Conservation (phyloP, 2,888 invertebrate species). For the Conops quadrifasciatus region DNA sequence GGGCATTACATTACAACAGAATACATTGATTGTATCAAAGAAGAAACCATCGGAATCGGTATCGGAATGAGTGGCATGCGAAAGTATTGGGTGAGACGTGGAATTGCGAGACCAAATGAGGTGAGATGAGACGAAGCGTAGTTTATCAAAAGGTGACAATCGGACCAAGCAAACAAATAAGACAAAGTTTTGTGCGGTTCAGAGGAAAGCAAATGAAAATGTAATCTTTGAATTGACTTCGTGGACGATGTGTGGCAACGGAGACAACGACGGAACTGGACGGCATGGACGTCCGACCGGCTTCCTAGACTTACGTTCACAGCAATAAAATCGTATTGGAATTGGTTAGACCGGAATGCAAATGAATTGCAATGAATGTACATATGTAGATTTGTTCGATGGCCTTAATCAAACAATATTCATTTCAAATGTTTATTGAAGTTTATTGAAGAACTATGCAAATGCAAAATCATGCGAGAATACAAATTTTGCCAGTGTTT, state of each 20-base stretch:
- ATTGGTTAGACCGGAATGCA: too few relatives aligned
- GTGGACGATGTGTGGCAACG: background rate
- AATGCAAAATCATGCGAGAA: too few relatives aligned
- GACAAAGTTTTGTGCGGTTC: conserved; percentile 32
- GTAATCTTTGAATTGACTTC: conserved; percentile 37
- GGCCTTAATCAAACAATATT: too few relatives aligned
- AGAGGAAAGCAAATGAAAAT: conserved; percentile 38
- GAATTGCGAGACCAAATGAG: too few relatives aligned
- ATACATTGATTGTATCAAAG: background rate
- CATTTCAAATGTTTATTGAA: too few relatives aligned
- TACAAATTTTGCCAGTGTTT: too few relatives aligned
- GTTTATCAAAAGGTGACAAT: conserved; percentile 51
- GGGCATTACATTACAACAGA: too few relatives aligned
- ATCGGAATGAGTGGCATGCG: background rate
- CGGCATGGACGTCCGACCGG: background rate
- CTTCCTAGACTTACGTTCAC: too few relatives aligned
- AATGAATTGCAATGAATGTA: too few relatives aligned
- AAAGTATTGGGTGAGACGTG: background rate
- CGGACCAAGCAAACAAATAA: conserved; percentile 48
- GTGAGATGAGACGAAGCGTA: conserved; percentile 18
- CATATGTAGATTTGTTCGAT: too few relatives aligned
- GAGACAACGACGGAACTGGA: background rate
- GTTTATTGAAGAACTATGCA: too few relatives aligned
- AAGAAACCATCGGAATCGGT: background rate
- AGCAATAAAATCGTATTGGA: too few relatives aligned